Percentiles rank a stretch among this genome's conserved stretches.
Conservation (phyloP, 2,888 invertebrate species). For the Perizoma flavofasciatum region DNA sequence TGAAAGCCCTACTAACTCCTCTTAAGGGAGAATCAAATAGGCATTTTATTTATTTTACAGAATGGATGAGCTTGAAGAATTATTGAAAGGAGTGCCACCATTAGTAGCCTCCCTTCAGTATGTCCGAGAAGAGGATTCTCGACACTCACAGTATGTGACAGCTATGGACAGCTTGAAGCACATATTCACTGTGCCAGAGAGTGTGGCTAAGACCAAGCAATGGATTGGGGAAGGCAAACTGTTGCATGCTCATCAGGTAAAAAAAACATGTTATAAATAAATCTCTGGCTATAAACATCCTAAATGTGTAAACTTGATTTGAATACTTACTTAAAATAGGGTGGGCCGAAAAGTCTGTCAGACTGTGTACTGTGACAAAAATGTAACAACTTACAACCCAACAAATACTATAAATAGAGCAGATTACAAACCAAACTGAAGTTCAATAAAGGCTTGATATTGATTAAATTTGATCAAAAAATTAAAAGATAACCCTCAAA, state of each 20-base stretch:
- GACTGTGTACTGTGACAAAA: no score
- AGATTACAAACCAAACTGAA: no score
- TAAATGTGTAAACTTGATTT: no score
- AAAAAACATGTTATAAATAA: not conserved
- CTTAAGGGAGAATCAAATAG: no score
- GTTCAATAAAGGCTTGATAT: no score
- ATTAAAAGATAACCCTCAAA: no score
- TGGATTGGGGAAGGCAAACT: conserved; percentile 98
- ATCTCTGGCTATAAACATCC: not conserved
- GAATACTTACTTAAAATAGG: no score
- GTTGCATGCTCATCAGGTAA: conserved; percentile 94
- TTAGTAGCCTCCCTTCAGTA: conserved; percentile 92
- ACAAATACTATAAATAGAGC: no score
- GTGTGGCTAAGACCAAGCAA: conserved; percentile 96
- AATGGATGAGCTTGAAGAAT: conserved; percentile 89
- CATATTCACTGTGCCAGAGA: conserved; percentile 98
- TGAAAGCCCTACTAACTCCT: no score
- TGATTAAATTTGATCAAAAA: no score
- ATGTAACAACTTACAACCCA: no score
- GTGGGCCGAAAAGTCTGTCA: no score
- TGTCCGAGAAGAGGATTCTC: conserved; percentile 95
- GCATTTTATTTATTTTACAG: conserved; percentile 61
- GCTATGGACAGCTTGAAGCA: conserved; percentile 99
- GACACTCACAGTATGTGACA: conserved; percentile 98
- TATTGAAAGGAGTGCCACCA: conserved; percentile 90